These are phyloP conservation scores for Meta bourneti DNA, from an alignment of 2,888 invertebrate genomes.

Conservation along the genomic window DNA sequence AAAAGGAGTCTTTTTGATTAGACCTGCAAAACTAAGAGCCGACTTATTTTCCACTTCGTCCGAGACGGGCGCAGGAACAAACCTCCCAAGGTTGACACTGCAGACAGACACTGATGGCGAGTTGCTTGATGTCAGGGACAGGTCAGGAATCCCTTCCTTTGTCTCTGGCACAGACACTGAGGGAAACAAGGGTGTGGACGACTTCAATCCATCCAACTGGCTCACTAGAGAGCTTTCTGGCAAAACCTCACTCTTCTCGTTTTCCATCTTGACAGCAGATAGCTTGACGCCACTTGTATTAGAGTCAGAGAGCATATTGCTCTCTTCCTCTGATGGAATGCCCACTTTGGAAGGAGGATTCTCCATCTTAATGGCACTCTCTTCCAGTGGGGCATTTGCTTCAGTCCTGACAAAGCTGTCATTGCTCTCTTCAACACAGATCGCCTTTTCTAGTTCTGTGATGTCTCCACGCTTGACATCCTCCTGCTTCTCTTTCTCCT, in stretches of 20 bases:
- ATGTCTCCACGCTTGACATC: slow-evolving; percentile 59
- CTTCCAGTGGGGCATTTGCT: neutral
- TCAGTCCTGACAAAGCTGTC: slow-evolving; percentile 1
- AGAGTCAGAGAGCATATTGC: neutral
- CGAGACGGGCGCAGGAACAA: neutral
- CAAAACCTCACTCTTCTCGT: neutral
- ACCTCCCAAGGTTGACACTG: neutral
- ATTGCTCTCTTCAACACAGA: slow-evolving; percentile 44
- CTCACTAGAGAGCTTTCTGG: neutral
- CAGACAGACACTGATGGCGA: neutral
- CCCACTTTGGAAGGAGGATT: neutral
- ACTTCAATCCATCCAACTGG: no score
- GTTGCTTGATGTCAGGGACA: neutral
- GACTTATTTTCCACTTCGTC: slow-evolving; percentile 6
- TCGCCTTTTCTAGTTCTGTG: slow-evolving; percentile 60
- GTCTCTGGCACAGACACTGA: neutral
- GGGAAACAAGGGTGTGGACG: neutral
- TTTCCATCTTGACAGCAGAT: neutral
- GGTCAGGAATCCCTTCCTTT: neutral
- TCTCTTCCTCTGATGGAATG: neutral
- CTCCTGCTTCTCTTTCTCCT: slow-evolving; percentile 66
- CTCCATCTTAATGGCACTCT: neutral
- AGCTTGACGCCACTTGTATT: neutral
- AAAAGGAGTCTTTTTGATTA: slow-evolving; percentile 44
- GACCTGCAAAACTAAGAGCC: slow-evolving; percentile 58